These are phyloP conservation scores for Mustela nigripes DNA, from an alignment of 2,113 vertebrate genomes.

Conservation along the genomic window DNA sequence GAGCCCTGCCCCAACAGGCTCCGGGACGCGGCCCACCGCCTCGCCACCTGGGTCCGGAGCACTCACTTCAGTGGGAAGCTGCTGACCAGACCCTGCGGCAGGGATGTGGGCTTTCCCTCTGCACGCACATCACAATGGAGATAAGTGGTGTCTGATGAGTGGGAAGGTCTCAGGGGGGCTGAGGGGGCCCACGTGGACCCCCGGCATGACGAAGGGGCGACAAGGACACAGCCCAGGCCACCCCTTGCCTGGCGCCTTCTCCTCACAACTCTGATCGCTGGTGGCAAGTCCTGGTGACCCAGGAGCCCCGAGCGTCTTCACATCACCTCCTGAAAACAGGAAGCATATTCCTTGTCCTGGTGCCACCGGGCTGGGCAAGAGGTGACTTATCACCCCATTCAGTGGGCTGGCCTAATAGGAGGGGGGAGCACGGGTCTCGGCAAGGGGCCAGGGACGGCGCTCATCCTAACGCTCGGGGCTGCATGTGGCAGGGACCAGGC, in stretches of 20 bases:
- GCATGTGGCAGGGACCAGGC: neutral
- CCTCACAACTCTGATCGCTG: neutral
- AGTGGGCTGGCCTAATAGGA: neutral
- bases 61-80: neutral
- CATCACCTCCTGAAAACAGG: neutral
- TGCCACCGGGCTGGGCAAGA: neutral
- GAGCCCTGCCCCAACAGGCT: neutral
- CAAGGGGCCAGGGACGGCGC: neutral
- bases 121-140: neutral
- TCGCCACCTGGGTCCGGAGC: neutral
- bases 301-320: neutral
- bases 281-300: neutral
- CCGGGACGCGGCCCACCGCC: neutral
- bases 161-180: neutral
- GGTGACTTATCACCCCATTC: neutral
- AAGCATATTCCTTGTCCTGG: neutral
- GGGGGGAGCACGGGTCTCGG: neutral
- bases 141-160: neutral
- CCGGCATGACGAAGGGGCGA: neutral
- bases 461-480: neutral
- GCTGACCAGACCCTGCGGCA: fast-evolving
- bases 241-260: neutral
- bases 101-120: neutral
- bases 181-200: neutral
- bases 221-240: neutral